Conservation (phyloP, 2,797 vertebrate species). For the Muraenolepis orangiensis region DNA sequence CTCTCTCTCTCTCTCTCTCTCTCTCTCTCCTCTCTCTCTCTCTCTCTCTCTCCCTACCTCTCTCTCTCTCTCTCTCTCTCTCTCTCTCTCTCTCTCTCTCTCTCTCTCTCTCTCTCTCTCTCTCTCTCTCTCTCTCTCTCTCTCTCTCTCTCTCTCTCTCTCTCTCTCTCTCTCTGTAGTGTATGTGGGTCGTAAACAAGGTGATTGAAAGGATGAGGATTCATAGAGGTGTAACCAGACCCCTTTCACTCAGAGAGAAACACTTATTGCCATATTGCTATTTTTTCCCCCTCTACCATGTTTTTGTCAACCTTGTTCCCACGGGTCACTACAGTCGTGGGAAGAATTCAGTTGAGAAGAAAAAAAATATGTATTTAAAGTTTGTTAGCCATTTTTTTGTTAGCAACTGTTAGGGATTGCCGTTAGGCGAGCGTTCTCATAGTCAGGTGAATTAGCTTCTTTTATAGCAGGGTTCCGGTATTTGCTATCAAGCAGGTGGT, state of each 20-base stretch:
- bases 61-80: too few species aligned
- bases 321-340: not conserved
- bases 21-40: too few species aligned
- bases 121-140: too few species aligned
- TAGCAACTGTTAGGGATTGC: not conserved
- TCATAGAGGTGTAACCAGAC: constrained; percentile 34
- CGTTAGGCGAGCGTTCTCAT: not conserved
- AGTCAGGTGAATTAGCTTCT: not conserved
- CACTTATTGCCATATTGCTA: too few species aligned
- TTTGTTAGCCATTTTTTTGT: not conserved
- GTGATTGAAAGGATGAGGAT: constrained; percentile 32
- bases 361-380: too few species aligned
- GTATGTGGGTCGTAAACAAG: constrained; percentile 28
- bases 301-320: not conserved
- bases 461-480: not conserved
- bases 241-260: not conserved
- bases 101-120: too few species aligned
- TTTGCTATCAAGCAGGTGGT: not conserved
- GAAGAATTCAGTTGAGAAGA: not conserved
- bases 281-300: not conserved
- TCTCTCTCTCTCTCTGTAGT: constrained; percentile 14
- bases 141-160: too few species aligned
- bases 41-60: too few species aligned
- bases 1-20: too few species aligned
- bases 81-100: too few species aligned